Evolutionary conservation across 2,888 invertebrate species (phyloP).

Genomic region (Choreutis nemorana): DNA sequence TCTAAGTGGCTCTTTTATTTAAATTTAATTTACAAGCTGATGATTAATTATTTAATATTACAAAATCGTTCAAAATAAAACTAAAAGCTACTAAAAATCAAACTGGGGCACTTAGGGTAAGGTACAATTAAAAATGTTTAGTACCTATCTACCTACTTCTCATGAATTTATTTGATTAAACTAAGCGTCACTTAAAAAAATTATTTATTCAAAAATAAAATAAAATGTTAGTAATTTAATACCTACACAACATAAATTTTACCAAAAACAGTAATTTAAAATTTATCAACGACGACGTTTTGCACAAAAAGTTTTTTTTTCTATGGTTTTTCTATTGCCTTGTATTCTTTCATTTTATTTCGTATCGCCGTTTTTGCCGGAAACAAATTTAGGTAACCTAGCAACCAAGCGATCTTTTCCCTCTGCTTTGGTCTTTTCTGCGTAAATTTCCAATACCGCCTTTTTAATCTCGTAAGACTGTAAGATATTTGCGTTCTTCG

Average conservation of each 20-base stretch:
- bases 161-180: too few species aligned
- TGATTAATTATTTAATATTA: too few species aligned
- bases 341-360: slow-evolving; percentile 15
- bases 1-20: too few species aligned
- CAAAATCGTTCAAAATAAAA: too few species aligned
- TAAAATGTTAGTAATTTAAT: too few species aligned
- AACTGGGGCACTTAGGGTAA: too few species aligned
- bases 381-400: slow-evolving; percentile 39
- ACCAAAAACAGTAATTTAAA: slow-evolving; percentile 1
- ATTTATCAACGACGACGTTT: background rate
- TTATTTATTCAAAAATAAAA: too few species aligned
- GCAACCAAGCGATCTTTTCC: slow-evolving; percentile 29
- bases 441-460: slow-evolving; percentile 46
- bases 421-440: slow-evolving; percentile 23
- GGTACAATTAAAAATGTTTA: too few species aligned
- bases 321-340: slow-evolving; percentile 8
- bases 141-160: too few species aligned
- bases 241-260: background rate
- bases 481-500: slow-evolving; percentile 25
- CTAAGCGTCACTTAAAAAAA: too few species aligned
- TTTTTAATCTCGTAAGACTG: slow-evolving; percentile 45
- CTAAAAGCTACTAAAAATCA: too few species aligned
- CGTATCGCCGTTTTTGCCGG: slow-evolving; percentile 26
- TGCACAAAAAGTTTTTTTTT: background rate
- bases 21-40: too few species aligned